Evolutionary conservation across 2,797 vertebrate species (phyloP).

Genomic region (Craterocephalus amniculus): DNA sequence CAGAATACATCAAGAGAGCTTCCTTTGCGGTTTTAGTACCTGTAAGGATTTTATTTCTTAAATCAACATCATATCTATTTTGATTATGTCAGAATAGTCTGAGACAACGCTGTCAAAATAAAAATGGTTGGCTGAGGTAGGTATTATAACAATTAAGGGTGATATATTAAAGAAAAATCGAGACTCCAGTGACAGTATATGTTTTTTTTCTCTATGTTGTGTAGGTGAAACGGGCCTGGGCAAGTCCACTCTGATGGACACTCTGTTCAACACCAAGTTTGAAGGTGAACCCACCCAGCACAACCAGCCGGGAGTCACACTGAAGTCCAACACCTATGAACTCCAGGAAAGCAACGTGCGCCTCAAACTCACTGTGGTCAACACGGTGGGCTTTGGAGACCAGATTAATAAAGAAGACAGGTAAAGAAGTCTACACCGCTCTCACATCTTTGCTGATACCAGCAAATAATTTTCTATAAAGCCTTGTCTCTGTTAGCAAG

Average conservation of each 20-base stretch:
- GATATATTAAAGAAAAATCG: not conserved
- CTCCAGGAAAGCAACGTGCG: slow-evolving; percentile 96
- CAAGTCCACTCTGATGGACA: slow-evolving; percentile 98
- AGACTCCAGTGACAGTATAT: slow-evolving; percentile 1
- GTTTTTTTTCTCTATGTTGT: slow-evolving; percentile 21
- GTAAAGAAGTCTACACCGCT: slow-evolving; percentile 69
- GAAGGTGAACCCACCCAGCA: slow-evolving; percentile 94
- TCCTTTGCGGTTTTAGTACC: slow-evolving; percentile 20
- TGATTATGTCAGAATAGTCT: not conserved
- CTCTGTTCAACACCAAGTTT: slow-evolving; percentile 98
- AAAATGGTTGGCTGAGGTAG: not conserved
- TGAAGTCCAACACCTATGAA: slow-evolving; percentile 94
- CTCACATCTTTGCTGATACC: not conserved
- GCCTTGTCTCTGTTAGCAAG: not conserved
- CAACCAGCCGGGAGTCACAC: slow-evolving; percentile 94
- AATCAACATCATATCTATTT: slow-evolving; percentile 6
- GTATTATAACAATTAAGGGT: not conserved
- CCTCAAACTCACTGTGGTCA: slow-evolving; percentile 94
- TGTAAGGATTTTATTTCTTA: slow-evolving; percentile 2
- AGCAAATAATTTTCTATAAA: not conserved
- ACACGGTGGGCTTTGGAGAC: slow-evolving; percentile 95
- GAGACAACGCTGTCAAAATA: not conserved
- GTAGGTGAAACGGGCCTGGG: slow-evolving; percentile 97
- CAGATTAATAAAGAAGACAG: slow-evolving; percentile 99
- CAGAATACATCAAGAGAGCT: slow-evolving; percentile 41